Evolutionary conservation across 2,797 vertebrate genomes (phyloP), one percentile per base, ranked within the genome.

Genomic region (Echeneis naucrates): DNA sequence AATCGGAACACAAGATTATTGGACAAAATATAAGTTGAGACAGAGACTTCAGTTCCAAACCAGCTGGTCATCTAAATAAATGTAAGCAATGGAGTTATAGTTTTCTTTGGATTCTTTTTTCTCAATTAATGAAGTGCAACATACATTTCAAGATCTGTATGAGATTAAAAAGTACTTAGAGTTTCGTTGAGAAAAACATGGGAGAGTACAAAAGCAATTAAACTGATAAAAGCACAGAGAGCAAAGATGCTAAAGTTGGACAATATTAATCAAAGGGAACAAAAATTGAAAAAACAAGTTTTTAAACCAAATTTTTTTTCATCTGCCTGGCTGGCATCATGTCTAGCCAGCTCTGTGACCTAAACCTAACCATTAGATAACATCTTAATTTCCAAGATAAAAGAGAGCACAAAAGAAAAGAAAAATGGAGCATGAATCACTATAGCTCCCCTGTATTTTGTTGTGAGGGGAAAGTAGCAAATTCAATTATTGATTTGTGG

Each of bases 301-400:
- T 71, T 80, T 48, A 78, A 83, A 71, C 21, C 74, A 64, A 70
- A n/a, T n/a, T n/a, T n/a, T 89, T 77, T 90, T 87, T 91, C 84
- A 87, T 88, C 80, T 68, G 62, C 59, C 40, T 24, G 73, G 33
- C 68, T 77, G 75, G 69, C 38, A 21, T 85, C 78, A 83, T 50
- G 55, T 82, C 75, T 71, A 45, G 61, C 75, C 77, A 63, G 64
- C 78, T 68, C 54, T 69, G 56, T 35, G 68, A 83, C 86, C 87
- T 72, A 83, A 89, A 88, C 74, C 68, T 40, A 85, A 78, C 84
- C 67, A 83, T 89, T 88, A 90, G 85, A 91, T 89, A 89, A 66
- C 68, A 87, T 90, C 83, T 86, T 82, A 63, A 87, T 90, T 90
- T 86, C 24, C 55, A 14, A 82, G 65, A 85, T 75, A 85, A 81